Base-by-base conservation (phyloP, 1,140 invertebrate genomes). In the Mya arenaria region DNA sequence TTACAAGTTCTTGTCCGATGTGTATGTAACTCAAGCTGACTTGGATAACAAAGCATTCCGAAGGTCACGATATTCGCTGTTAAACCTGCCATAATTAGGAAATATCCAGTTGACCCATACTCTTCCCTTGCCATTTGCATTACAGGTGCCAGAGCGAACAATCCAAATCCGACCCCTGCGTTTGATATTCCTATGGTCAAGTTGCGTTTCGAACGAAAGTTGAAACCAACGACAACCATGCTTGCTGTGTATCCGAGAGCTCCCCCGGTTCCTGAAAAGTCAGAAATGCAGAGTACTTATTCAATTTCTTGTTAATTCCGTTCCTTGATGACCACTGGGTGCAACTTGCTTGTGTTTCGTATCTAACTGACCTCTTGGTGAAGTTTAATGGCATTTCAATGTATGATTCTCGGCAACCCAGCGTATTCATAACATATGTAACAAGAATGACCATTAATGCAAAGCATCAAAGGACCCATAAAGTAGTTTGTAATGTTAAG, bases 101-200 rank as follows among this genome's bases (percentile, higher is more conserved):
- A 82, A 25, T 73, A 73, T 32, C 79, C 79, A 19, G 25, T 34
- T 23, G 39, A 52, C 17, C 68, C 68, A 48, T 73, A 82, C 13
- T 62, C 10, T 6, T 82, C 48, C 13, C 37, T 36, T 1, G 66
- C 17, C 5, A 62, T 32, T 1, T 73, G 37, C 23, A 82, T 65
- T 1, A 72, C 19, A n/a, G 69, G 52, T 39, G 79, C 58, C 17
- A 72, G 44, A 1, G 62, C 6, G 13, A 36, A 17, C 8, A 73
- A 19, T 39, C 79, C 79, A 0, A 82, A n/a, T 2, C 79, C 79
- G 32, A 44, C 34, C 0, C 79, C 79, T 15, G 79, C 17, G 2
- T 65, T 19, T 34, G 79, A 68, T 13, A 82, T 65, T 3, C 79
- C 66, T 4, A 63, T 25, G 25, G 79, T 69, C 23, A 82, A 23